Conservation (phyloP, 23 tunicate species). For the Styela clava region DNA sequence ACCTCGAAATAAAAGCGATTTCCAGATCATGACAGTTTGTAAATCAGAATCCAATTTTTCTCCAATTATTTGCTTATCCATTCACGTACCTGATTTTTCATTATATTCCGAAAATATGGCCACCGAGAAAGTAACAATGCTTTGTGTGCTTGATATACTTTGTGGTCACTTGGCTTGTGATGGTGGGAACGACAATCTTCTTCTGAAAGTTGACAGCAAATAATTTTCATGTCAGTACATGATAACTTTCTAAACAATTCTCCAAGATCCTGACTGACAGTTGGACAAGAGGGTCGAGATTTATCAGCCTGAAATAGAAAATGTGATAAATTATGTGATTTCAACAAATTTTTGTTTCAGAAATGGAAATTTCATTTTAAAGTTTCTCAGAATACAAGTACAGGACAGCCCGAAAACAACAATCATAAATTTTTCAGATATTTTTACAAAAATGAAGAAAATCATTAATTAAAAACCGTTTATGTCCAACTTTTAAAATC, state of each 20-base stretch:
- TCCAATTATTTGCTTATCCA: no score
- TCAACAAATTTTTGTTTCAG: no score
- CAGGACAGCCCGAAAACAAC: no score
- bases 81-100: constrained; percentile 5
- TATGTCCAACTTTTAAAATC: no score
- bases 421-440: no score
- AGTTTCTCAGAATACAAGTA: no score
- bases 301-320: constrained; percentile 47
- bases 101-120: constrained; percentile 13
- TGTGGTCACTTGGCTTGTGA: background rate
- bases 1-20: no score
- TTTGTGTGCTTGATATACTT: constrained; percentile 29
- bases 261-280: constrained; percentile 36
- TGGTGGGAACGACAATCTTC: background rate
- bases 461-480: no score
- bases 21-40: no score
- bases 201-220: constrained; percentile 9
- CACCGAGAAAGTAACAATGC: constrained; percentile 25
- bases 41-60: no score
- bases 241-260: constrained; percentile 17
- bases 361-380: no score
- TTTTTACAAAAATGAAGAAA: no score
- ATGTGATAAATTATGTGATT: background rate
- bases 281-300: constrained; percentile 24
- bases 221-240: constrained; percentile 40